Conservation (phyloP, 2,797 vertebrate species). For the Channa striata region DNA sequence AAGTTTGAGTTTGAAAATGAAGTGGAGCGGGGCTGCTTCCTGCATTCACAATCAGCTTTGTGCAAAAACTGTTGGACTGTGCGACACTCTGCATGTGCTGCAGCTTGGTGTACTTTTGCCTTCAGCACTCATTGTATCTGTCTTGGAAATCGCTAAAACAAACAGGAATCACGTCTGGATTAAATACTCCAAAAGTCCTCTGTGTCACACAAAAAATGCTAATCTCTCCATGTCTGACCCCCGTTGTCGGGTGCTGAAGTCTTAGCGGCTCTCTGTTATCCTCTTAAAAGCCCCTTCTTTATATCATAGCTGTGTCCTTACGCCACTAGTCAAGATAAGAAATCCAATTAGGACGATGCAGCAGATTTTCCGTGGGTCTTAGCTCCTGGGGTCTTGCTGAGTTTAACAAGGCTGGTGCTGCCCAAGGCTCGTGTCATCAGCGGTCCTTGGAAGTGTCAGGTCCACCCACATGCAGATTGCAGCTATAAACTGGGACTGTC, state of each 20-base stretch:
- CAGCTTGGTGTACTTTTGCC: slow-evolving; percentile 30
- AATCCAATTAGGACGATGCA: slow-evolving; percentile 65
- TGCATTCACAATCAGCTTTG: background rate
- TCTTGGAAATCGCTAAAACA: slow-evolving; percentile 44
- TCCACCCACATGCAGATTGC: slow-evolving; percentile 63
- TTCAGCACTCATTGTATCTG: slow-evolving; percentile 30
- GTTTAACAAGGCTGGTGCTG: slow-evolving; percentile 41
- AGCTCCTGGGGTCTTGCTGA: slow-evolving; percentile 27
- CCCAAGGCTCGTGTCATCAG: slow-evolving; percentile 30
- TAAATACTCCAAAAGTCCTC: slow-evolving; percentile 48
- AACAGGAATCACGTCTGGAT: slow-evolving; percentile 53
- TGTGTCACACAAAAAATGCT: slow-evolving; percentile 27
- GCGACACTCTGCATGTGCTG: slow-evolving; percentile 18
- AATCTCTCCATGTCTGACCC: slow-evolving; percentile 58
- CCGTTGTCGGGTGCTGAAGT: slow-evolving; percentile 26
- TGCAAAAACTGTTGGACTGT: slow-evolving; percentile 5
- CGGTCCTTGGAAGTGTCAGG: slow-evolving; percentile 56
- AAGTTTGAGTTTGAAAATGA: background rate
- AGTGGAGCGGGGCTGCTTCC: background rate
- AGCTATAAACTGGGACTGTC: slow-evolving; percentile 27
- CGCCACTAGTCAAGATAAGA: slow-evolving; percentile 42
- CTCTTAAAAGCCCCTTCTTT: slow-evolving; percentile 54
- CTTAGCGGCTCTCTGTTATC: slow-evolving; percentile 56
- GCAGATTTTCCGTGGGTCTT: slow-evolving; percentile 60
- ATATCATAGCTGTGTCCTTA: slow-evolving; percentile 46